Base-by-base conservation (phyloP, 1,140 invertebrate species). In the Alviniconcha marisindica region DNA sequence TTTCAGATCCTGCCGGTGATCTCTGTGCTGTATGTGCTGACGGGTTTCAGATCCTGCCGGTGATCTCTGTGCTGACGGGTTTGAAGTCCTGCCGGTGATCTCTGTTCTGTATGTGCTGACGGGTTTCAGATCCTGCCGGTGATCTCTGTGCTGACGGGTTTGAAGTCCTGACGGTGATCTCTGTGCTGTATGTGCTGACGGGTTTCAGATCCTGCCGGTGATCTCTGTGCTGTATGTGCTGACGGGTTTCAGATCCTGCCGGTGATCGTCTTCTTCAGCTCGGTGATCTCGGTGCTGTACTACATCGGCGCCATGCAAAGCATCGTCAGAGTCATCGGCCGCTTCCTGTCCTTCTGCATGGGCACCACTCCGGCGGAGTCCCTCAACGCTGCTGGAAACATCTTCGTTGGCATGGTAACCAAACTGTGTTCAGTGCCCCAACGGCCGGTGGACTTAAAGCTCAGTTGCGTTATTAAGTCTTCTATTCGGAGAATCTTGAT, bases 321-420 rank as follows among this genome's bases (percentile, higher is more conserved):
- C 21, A 80, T 92, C 14, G 87, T 91, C 1, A 81, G 81, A 2
- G 84, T 89, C 38, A 73, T 91, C 36, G 92, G 89, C 21, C 86
- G 90, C 79, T 83, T 91, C 18, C 85, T 92, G 44, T 71, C 88
- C 24, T 87, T 88, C 36, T 87, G 83, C 60, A 86, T 92, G 51
- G 91, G 87, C 2, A 92, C 90, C 2, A 91, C 91, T 0, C 89
- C 91, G 3, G 90, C 88, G 0, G 91, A 92, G 74, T 92, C 92
- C 7, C 77, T 93, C 15, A 92, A 90, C 83, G 92, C 92, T 33
- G 91, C 92, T 12, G 91, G 87, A 14, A 93, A 93, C 74, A 93
- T 93, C 40, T 93, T 93, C 84, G 85, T 93, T 33, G 91, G 91
- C 60, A 87, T 88, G 89, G 92, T 92, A 82, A 48, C n/a, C n/a